Base-by-base conservation (phyloP, 1,140 invertebrate species). In the Drosophila malerkotliana region DNA sequence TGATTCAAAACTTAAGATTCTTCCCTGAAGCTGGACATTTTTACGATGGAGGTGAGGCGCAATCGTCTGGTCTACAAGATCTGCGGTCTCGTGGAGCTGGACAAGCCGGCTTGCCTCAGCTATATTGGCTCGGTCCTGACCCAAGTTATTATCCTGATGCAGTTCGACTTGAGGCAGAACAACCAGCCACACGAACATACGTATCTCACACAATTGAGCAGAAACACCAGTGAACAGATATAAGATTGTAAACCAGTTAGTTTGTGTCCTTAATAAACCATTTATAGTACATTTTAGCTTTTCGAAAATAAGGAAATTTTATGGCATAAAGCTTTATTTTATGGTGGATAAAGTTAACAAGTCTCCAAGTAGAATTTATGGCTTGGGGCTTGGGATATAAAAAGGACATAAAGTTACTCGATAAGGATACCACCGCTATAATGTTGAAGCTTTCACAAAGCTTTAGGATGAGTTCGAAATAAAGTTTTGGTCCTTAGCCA, bases 101-200 rank as follows among this genome's bases (percentile, higher is more conserved):
- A 90, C 55, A 90, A 76, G 14, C 44, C 77, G 2, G 57, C 74
- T 6, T 54, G 68, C 1, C 49, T 90, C 1, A 37, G 54, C 1
- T 90, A 79, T 37, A 60, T 90, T n/a, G 18, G 28, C 0, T 39
- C 67, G 0, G 69, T 89, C 0, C 14, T 90, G 4, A 45, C 59
- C 26, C 44, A 90, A 9, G 52, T 90, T 4, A 73, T 90, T 1
- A 59, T 90, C n/a, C 47, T 90, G 0, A 80, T 90, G 75, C 85
- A 90, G 10, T 90, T 90, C 30, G 85, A 90, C 48, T 24, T 90
- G 10, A 69, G 32, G 14, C 32, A 26, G 1, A 24, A 56, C 0
- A 7, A 37, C 3, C 2, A 49, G 14, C 3, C 15, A 0, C 8
- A 28, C 14, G 14, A 18, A 8, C 18, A 67, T 0, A 45, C n/a